Percentiles rank a stretch among this genome's conserved stretches.
phyloP scores from a whole-genome alignment of 2,888 invertebrate species.

The Mythimna loreyi region DNA sequence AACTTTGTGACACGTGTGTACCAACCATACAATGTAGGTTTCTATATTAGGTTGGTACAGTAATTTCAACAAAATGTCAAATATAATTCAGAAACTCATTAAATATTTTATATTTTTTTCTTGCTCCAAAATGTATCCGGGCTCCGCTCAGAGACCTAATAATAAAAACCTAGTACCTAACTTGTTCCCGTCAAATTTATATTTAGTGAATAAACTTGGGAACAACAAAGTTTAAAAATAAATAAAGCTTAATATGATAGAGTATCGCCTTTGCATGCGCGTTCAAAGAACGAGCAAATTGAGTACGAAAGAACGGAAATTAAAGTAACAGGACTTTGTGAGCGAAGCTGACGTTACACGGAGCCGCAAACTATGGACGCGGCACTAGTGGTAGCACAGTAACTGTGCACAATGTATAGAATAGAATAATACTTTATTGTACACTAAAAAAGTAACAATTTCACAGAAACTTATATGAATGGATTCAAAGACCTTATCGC shows the following conservation, averaged over 20 bases:
- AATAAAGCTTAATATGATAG: slow-evolving; percentile 66
- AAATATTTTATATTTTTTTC: slow-evolving; percentile 11
- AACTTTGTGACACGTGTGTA: background rate
- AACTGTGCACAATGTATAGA: background rate
- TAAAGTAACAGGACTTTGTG: slow-evolving; percentile 72
- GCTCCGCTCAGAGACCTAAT: slow-evolving; percentile 7
- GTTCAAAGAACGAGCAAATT: slow-evolving; percentile 75
- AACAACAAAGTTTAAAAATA: slow-evolving; percentile 56
- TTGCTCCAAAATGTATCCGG: slow-evolving; percentile 1
- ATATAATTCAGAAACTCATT: slow-evolving; percentile 8
- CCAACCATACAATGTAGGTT: too few species aligned
- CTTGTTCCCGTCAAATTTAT: slow-evolving; percentile 37
- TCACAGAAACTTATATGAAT: too few species aligned
- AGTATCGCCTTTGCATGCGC: slow-evolving; percentile 71
- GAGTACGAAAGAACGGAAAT: slow-evolving; percentile 83
- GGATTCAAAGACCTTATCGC: too few species aligned
- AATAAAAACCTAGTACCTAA: slow-evolving; percentile 33
- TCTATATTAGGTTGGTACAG: too few species aligned
- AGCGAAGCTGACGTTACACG: slow-evolving; percentile 27
- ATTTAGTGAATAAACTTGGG: slow-evolving; percentile 48
- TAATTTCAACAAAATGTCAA: background rate
- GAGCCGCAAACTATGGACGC: slow-evolving; percentile 13
- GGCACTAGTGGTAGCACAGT: background rate
- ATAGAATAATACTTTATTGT: too few species aligned
- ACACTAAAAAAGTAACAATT: too few species aligned